Base-by-base conservation (phyloP, 2,797 vertebrate species). In the Enoplosus armatus region DNA sequence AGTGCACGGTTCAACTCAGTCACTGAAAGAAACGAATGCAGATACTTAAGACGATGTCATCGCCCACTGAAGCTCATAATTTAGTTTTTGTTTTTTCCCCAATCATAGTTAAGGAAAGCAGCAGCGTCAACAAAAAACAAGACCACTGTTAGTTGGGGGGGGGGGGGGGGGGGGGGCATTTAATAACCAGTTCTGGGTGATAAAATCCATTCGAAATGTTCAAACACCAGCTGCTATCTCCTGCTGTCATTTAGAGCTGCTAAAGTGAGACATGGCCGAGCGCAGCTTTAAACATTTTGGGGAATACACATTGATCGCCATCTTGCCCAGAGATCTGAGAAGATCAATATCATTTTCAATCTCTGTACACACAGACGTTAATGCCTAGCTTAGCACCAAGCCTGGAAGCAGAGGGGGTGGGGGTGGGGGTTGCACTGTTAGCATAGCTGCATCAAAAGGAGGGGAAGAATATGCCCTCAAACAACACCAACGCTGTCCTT, bases 301-400 rank as follows among this genome's bases (percentile, higher is more conserved):
- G 53, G 76, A 75, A 84, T 63, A n/a, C 47, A 59, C 62, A 82
- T 85, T 77, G 76, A 87, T 84, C 76, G 62, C 74, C 64, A 72
- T 79, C 51, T 59, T 61, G 72, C 60, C 64, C 72, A 64, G 71
- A 76, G 72, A n/a, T 75, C 51, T 77, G 63, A 78, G 43, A 37
- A 22, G 54, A 87, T 87, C 83, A 15, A 83, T 87, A 83, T 80
- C 2, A 65, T 80, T 79, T 86, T 65, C 73, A n/a, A 76, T 73
- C 50, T 72, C 22, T 43, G 33, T 59, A 37, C 35, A 37, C 35
- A 65, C 54, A 56, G 45, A 70, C 69, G 53, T 56, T 18, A 65
- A 48, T n/a, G 43, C 60, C 37, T 67, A 53, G n/a, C 69, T 43
- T 56, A 29, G 20, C 51, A n/a, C 41, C 37, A 31, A 59, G 59